These are phyloP conservation scores for Basileuterus tristriatus DNA, from an alignment of 2,797 vertebrate genomes.

Conservation along the genomic window DNA sequence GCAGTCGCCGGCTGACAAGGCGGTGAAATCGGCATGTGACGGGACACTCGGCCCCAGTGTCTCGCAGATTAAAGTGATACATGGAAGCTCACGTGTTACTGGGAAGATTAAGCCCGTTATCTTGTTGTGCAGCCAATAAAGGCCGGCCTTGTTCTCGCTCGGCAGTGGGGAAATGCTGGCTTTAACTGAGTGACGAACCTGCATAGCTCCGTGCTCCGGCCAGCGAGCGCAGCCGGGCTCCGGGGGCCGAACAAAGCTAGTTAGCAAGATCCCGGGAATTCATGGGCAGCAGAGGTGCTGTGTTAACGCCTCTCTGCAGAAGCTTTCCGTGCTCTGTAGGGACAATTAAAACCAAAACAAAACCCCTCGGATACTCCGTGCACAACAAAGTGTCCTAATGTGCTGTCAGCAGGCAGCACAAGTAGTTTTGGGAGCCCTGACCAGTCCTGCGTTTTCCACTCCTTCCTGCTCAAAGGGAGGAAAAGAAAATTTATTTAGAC, in stretches of 20 bases:
- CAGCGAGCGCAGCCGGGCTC: neutral
- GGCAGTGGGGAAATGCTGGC: conserved; percentile 9
- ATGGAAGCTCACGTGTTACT: conserved; percentile 75
- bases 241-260: conserved; percentile 3
- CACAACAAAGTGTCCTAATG: neutral
- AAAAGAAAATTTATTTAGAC: neutral
- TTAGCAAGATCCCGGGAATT: neutral
- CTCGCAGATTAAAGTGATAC: conserved; percentile 78
- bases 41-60: conserved; percentile 64
- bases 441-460: neutral
- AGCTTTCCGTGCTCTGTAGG: neutral
- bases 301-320: conserved; percentile 26
- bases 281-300: neutral
- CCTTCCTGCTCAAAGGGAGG: neutral
- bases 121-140: conserved; percentile 72
- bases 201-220: neutral
- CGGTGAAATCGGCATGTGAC: conserved; percentile 77
- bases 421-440: neutral
- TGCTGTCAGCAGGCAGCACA: neutral
- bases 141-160: conserved; percentile 22
- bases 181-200: conserved; percentile 31
- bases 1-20: conserved; percentile 75
- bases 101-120: conserved; percentile 74
- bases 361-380: neutral
- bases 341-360: conserved; percentile 28